A percentile compares a stretch with the other conserved stretches of the same genome.
These are phyloP conservation scores for Frieseomelitta varia DNA, from an alignment of 1,140 invertebrate species.

Conservation along the genomic window DNA sequence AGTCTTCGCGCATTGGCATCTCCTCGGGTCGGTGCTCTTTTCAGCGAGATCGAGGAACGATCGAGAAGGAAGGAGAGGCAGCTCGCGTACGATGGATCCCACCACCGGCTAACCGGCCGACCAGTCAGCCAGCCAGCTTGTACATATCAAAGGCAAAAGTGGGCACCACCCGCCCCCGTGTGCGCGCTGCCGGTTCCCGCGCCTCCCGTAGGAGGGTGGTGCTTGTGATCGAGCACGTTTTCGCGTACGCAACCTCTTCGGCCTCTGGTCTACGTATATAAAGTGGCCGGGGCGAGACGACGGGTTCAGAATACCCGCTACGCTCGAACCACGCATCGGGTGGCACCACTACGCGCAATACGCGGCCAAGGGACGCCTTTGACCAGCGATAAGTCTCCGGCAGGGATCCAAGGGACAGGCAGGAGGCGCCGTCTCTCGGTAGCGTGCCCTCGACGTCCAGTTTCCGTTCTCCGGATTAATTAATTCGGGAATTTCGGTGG, in stretches of 20 bases:
- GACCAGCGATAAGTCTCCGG: slow-evolving; percentile 8
- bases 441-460: neutral
- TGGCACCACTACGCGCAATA: neutral
- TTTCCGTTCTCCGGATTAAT: neutral
- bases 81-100: slow-evolving; percentile 25
- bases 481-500: neutral
- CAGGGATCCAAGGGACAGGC: slow-evolving; percentile 10
- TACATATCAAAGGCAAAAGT: slow-evolving; percentile 64
- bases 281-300: slow-evolving; percentile 77
- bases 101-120: slow-evolving; percentile 30
- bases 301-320: slow-evolving; percentile 79
- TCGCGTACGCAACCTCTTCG: slow-evolving; percentile 61
- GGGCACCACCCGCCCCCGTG: slow-evolving; percentile 57
- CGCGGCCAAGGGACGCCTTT: slow-evolving; percentile 6
- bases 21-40: slow-evolving; percentile 27
- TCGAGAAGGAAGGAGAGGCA: slow-evolving; percentile 15
- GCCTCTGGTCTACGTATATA: slow-evolving; percentile 81
- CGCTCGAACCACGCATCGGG: slow-evolving; percentile 75
- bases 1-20: slow-evolving; percentile 50
- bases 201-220: slow-evolving; percentile 69
- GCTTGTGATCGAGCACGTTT: slow-evolving; percentile 54
- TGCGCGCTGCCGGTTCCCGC: slow-evolving; percentile 23
- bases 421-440: neutral
- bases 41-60: slow-evolving; percentile 18
- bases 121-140: slow-evolving; percentile 43